Evolutionary conservation across 2,888 invertebrate species (phyloP).

Genomic region (Drosophila limbata): DNA sequence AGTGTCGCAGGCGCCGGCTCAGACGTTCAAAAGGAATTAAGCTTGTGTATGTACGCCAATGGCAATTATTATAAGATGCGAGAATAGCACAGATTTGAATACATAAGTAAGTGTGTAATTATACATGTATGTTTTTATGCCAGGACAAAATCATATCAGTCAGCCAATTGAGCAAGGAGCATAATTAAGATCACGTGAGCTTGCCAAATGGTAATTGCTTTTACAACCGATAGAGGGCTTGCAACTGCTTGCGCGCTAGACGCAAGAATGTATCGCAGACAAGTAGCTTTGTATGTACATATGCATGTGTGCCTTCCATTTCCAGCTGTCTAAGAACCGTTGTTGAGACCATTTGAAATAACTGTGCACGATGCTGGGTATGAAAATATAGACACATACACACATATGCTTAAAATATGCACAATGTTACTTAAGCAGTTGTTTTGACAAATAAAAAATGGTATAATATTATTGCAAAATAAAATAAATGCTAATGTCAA

Average conservation of each 20-base stretch:
- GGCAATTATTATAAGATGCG: background rate
- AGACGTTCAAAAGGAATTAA: background rate
- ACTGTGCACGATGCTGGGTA: conserved; percentile 31
- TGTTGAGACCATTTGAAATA: conserved; percentile 60
- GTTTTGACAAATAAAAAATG: background rate
- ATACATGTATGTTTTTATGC: background rate
- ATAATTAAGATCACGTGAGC: conserved; percentile 21
- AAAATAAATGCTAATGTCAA: background rate
- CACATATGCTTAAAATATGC: background rate
- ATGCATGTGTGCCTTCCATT: conserved; percentile 45
- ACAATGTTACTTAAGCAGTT: background rate
- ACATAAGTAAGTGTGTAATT: no score
- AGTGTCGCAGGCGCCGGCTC: background rate
- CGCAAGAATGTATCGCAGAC: conserved; percentile 31
- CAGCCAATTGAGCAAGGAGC: conserved; percentile 1
- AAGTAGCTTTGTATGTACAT: background rate
- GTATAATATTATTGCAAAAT: background rate
- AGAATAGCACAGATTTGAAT: no score
- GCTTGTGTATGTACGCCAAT: background rate
- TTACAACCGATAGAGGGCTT: conserved; percentile 2
- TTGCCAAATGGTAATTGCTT: conserved; percentile 36
- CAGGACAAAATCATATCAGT: background rate
- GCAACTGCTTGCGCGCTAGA: background rate
- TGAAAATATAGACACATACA: conserved; percentile 6
- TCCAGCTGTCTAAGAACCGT: conserved; percentile 67